Evolutionary conservation across 2,797 vertebrate genomes (phyloP), one percentile per base, ranked within the genome.

Genomic region (Florisuga fusca): DNA sequence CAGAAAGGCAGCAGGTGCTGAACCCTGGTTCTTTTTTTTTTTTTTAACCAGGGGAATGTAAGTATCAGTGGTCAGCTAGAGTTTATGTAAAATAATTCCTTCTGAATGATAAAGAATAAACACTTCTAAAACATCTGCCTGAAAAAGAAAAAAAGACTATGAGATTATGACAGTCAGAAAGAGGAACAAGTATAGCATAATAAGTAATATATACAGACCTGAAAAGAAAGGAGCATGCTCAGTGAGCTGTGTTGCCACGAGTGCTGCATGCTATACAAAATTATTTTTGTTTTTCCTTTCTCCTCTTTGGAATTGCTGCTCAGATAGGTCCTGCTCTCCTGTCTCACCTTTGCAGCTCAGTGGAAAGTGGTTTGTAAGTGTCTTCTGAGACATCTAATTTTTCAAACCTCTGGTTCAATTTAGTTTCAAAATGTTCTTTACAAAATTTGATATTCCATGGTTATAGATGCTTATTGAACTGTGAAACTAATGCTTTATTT

Each of bases 1-100:
- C 68, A 89, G 50, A 93, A 85, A 92, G 62, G 38, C 64, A 89
- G 50, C 57, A 91, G 61, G 68, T 89, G 58, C 61, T 87, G 75
- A 92, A 66, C 12, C 50, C 31, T 69, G 29, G 18, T 19, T 55
- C 19, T 45, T 27, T 12, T 41, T 46, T 57, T 45, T 14, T 13
- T 21, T 80, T 54, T 7, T 2, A 20, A 21, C 15, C 15, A 18
- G 27, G 36, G 10, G 17, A 29, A 86, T 45, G 27, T 22, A 78
- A 89, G 18, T 61, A 84, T 84, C 59, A 76, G 31, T 46, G 61
- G 18, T 67, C 71, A 87, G 16, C 21, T 57, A 76, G 55, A 66
- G 41, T 74, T 87, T 64, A 68, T 74, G 50, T 53, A 92, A 80
- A 94, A 66, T 66, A 85, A 81, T 78, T 91, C 43, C 26, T 62